Evolutionary conservation across 92 coral and sea anemone species (phyloP), one percentile per base, ranked within the genome.

Genomic region (Epizoanthus ramosus): DNA sequence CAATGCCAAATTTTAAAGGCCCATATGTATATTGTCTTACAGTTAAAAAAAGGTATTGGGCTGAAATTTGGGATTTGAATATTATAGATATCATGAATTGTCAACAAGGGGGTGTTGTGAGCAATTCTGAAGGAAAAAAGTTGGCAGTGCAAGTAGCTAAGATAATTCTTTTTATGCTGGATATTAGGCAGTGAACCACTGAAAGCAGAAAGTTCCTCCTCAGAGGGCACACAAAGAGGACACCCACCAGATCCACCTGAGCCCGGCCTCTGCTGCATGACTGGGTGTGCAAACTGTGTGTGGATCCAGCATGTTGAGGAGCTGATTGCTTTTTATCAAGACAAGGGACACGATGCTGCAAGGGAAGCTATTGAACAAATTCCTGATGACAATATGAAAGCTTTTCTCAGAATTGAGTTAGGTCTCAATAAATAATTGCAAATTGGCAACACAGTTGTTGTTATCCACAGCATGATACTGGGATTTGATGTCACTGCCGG

Each of bases 261-360:
- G 15, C 93, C 88, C 57, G 97, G 90, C 13, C 84, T 96, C 64
- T 96, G 99, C 63, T 96, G 99, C 52, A 96, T 94, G 98, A 96
- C 98, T 83, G 99, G 99, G 9, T 96, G 99, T 87, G 96, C 93
- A 28, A 94, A 96, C 75, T 96, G 99, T 88, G 98, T 96, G 24
- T 92, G 97, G 99, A 81, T 96, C 63, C 87, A 92, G 54, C 88
- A 96, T 83, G 97, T 91, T 3, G 93, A 96, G 58, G 98, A 94
- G 14, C 79, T 95, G 31, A 61, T 88, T 58, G 88, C 84, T 25
- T 86, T 89, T 69, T 95, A 92, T 21, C 76, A 86, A 47, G 95
- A 92, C 19, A 89, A 90, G 69, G 79, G 68, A 37, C 79, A 87
- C 37, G 80, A 86, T 15, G 86, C 86, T 21, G 93, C 92, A 17